Percentiles rank a stretch among this genome's conserved stretches.
Conservation (phyloP, 2,797 vertebrate genomes). For the Melanotaenia nigrans region DNA sequence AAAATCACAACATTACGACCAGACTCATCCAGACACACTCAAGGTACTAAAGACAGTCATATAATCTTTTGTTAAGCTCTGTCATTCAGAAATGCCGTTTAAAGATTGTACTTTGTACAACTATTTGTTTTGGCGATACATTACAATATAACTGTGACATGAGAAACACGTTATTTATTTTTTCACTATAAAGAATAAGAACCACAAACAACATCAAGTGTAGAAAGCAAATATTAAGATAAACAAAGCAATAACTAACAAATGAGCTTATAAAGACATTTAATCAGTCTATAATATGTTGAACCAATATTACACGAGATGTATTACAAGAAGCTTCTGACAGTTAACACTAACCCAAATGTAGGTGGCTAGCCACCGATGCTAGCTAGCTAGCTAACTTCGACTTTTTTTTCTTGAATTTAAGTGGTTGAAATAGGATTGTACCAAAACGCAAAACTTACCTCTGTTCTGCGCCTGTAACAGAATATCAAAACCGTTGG, state of each 20-base stretch:
- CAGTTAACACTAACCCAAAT: conserved; percentile 11
- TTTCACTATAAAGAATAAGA: not conserved
- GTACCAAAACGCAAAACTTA: conserved; percentile 5
- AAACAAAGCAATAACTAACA: not conserved
- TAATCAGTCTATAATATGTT: not conserved
- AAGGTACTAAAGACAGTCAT: not conserved
- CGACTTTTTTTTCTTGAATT: conserved; percentile 4
- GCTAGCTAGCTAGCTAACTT: conserved; percentile 68
- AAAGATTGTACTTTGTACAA: not conserved
- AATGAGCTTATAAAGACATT: not conserved
- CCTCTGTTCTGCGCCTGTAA: conserved; percentile 27
- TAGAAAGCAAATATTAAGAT: not conserved
- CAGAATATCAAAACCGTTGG: not conserved
- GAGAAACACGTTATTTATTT: not conserved
- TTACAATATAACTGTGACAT: not conserved
- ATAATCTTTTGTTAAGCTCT: not conserved
- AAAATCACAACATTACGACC: not conserved
- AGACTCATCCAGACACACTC: not conserved
- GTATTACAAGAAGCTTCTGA: not conserved
- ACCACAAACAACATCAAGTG: not conserved
- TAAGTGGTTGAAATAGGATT: not conserved
- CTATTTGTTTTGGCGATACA: not conserved
- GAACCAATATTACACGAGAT: not conserved
- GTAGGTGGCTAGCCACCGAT: conserved; percentile 24
- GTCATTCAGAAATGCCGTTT: not conserved